Evolutionary conservation across 2,113 vertebrate genomes (phyloP).

Genomic region (Sus scrofa): T2T-Sscrofa CM000818.6:114448001-114448500

Average conservation of each 20-base stretch:
- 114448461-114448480: background rate
- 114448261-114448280: background rate
- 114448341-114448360: conserved; percentile 43
- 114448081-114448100: background rate
- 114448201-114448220: background rate
- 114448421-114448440: background rate
- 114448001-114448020: background rate
- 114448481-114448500: accelerated
- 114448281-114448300: background rate
- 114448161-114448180: background rate
- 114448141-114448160: background rate
- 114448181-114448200: background rate
- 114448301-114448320: background rate
- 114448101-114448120: background rate
- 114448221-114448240: background rate
- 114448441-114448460: background rate
- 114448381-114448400: background rate
- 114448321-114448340: conserved; percentile 10
- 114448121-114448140: background rate
- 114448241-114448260: background rate
- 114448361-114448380: background rate
- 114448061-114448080: background rate
- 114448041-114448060: background rate
- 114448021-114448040: background rate
- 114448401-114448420: background rate